Base-by-base conservation (phyloP, 2,113 vertebrate species). In the Mugil cephalus region DNA sequence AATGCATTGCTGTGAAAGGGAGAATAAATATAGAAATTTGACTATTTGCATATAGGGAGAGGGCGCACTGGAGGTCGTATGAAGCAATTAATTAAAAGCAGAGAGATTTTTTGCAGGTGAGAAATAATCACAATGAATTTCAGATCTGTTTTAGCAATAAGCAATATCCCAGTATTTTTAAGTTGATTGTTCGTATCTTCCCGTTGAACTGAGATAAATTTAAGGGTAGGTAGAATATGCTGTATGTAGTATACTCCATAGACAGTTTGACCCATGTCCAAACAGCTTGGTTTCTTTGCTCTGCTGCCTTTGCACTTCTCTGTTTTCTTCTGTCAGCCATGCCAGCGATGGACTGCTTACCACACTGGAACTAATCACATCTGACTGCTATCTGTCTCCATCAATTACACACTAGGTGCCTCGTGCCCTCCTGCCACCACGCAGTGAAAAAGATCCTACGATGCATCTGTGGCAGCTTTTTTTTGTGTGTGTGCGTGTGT, bases 351-450 rank as follows among this genome's bases (percentile, higher is more conserved):
- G 67, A 86, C 86, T 86, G 86, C 79, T 84, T 85, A 79, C 82
- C 69, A 84, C 74, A 65, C 82, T 67, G 66, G 85, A 92, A 89
- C 88, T 91, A 88, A 90, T 89, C 86, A 85, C 81, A 81, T 86
- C 85, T 88, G 90, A 90, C 89, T 88, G 83, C 89, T 88, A 89
- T 89, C 83, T 89, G 87, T 90, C 90, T 86, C 63, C 66, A 82
- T 89, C 87, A 87, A 87, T 92, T 89, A 89, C 83, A 87, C 84
- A 80, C 80, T 55, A 11, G 62, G 66, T 38, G 66, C 67, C 54
- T 82, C 35, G 24, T 80, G 74, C 69, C 81, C 83, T 85, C 60
- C 63, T 54, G 63, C 78, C 53, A 43, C 65, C 51, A 42, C 30
- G 11, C 53, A 62, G 43, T 53, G 63, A 79, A 82, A 85, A 60